phyloP scores from a whole-genome alignment of 30 jellyfish, hydroid and myxozoan genomes.

The Haliclystus octoradiatus region DNA sequence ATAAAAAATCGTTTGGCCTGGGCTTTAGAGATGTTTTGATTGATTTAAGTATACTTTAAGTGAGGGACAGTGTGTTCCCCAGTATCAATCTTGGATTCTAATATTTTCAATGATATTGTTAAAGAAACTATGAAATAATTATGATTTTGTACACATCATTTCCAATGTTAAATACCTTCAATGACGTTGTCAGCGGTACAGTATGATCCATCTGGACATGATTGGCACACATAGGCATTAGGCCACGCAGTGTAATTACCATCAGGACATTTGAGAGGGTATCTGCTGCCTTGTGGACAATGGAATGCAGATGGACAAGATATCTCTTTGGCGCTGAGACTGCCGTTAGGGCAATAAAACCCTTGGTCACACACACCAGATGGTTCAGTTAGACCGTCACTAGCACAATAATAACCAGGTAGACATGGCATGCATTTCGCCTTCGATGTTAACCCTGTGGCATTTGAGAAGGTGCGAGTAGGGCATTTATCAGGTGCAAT shows the following conservation, averaged over 20 bases:
- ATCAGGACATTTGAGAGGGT: conserved; percentile 61
- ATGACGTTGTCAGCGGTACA: conserved; percentile 50
- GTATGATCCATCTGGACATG: conserved; percentile 70
- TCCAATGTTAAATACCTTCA: too few species aligned
- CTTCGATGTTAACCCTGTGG: conserved; percentile 45
- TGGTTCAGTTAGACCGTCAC: conserved; percentile 57
- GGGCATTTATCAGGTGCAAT: conserved; percentile 76
- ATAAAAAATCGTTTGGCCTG: too few species aligned
- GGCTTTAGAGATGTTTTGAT: too few species aligned
- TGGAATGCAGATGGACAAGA: conserved; percentile 88
- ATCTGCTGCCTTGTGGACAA: conserved; percentile 81
- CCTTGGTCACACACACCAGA: conserved; percentile 80
- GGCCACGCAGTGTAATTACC: conserved; percentile 87
- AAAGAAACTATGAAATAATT: too few species aligned
- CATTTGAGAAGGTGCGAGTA: conserved; percentile 66
- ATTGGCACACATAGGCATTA: conserved; percentile 46
- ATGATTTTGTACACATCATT: too few species aligned
- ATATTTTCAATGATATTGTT: too few species aligned
- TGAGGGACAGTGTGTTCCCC: too few species aligned
- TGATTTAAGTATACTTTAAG: too few species aligned
- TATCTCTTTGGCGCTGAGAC: conserved; percentile 47
- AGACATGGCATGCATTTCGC: conserved; percentile 62
- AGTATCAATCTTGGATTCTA: too few species aligned
- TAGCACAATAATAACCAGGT: conserved; percentile 60
- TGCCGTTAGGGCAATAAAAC: conserved; percentile 79